phyloP scores from a whole-genome alignment of 1,140 invertebrate genomes.

The Dendrolimus kikuchii region DNA sequence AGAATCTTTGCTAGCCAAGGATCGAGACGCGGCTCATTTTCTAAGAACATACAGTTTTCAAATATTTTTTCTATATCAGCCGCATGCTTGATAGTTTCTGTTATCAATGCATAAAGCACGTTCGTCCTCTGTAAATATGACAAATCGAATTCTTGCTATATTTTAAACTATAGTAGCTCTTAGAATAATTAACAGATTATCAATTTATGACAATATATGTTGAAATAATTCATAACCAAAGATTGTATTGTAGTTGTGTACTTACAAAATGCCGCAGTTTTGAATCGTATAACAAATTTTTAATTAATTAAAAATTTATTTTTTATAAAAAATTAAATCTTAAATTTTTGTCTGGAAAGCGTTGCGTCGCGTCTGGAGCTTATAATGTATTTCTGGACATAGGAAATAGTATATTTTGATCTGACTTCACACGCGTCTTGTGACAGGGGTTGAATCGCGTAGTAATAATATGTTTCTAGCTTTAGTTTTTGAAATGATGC shows the following conservation, averaged over 20 bases:
- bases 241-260: slow-evolving; percentile 16
- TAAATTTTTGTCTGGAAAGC: too few relatives aligned
- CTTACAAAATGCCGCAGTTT: slow-evolving; percentile 74
- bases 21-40: slow-evolving; percentile 79
- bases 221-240: slow-evolving; percentile 1
- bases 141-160: slow-evolving; percentile 13
- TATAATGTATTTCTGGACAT: too few relatives aligned
- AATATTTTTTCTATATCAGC: slow-evolving; percentile 78
- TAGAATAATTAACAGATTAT: too few relatives aligned
- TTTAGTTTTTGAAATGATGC: too few relatives aligned
- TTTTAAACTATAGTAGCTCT: neutral
- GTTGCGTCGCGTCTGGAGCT: too few relatives aligned
- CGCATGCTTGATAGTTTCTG: slow-evolving; percentile 80
- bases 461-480: too few relatives aligned
- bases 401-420: too few relatives aligned
- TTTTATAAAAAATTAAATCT: too few relatives aligned
- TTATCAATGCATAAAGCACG: slow-evolving; percentile 81
- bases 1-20: slow-evolving; percentile 81
- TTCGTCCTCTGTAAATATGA: slow-evolving; percentile 78
- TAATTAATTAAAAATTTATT: too few relatives aligned
- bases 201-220: too few relatives aligned
- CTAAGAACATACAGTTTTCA: slow-evolving; percentile 74
- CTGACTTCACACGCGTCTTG: too few relatives aligned
- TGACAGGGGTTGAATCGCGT: too few relatives aligned
- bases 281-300: slow-evolving; percentile 79